These are phyloP conservation scores for Vanacampus margaritifer DNA, from an alignment of 2,113 vertebrate genomes.

Conservation along the genomic window DNA sequence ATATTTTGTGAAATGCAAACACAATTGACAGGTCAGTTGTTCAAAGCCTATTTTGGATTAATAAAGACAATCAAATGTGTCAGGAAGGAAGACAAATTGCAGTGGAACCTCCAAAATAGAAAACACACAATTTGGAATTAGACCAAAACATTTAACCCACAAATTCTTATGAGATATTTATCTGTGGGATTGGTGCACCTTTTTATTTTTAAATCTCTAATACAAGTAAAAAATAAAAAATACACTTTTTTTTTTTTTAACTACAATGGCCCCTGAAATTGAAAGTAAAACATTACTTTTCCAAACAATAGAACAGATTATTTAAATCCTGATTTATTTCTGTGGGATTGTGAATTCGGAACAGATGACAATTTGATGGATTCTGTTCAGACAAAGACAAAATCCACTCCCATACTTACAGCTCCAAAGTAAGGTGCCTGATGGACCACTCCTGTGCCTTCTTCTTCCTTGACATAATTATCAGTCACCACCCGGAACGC, in stretches of 20 bases:
- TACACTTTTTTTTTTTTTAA: too few species aligned
- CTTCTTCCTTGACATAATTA: conserved; percentile 91
- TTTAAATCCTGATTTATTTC: background rate
- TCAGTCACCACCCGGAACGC: conserved; percentile 88
- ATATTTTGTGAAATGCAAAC: too few species aligned
- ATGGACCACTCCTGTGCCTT: conserved; percentile 93
- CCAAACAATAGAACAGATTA: background rate
- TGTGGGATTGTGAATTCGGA: background rate
- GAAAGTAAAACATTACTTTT: background rate
- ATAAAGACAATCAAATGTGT: too few species aligned
- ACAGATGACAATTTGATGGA: background rate
- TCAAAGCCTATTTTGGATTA: too few species aligned
- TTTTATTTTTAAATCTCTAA: too few species aligned
- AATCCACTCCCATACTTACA: conserved; percentile 75
- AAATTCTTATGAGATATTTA: too few species aligned
- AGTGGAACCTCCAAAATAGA: background rate
- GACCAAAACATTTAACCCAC: too few species aligned
- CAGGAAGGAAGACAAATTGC: background rate
- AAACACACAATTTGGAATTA: background rate
- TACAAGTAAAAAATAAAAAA: too few species aligned
- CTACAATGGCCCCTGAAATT: background rate
- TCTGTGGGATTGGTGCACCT: too few species aligned
- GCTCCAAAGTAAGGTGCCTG: conserved; percentile 97
- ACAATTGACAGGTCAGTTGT: too few species aligned
- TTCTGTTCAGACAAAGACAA: background rate